Evolutionary conservation across 1,140 invertebrate genomes (phyloP).

Genomic region (Belonocnema kinseyi): DNA sequence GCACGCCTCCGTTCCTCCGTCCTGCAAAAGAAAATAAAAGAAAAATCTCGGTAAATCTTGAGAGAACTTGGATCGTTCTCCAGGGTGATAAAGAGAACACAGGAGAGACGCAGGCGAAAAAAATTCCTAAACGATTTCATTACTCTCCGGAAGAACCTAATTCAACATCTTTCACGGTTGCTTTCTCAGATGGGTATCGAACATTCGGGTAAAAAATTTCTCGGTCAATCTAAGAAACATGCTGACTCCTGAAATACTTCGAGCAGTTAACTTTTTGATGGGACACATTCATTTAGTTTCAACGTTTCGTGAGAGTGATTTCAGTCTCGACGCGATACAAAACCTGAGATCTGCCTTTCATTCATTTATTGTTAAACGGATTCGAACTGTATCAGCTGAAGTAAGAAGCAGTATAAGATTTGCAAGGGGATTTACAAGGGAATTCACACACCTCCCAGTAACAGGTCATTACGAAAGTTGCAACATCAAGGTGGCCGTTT

Average conservation of each 20-base stretch:
- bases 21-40: constrained; percentile 68
- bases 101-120: neutral
- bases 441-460: too few species aligned
- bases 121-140: constrained; percentile 31
- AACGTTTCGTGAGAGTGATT: neutral
- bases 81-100: neutral
- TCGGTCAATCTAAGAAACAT: constrained; percentile 16
- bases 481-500: too few species aligned
- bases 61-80: neutral
- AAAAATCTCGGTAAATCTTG: constrained; percentile 35
- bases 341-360: neutral
- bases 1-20: constrained; percentile 74
- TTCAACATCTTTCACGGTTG: constrained; percentile 22
- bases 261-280: constrained; percentile 10
- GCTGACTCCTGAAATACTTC: constrained; percentile 16
- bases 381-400: too few species aligned
- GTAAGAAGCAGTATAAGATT: too few species aligned
- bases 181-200: constrained; percentile 3
- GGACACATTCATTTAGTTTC: constrained; percentile 7
- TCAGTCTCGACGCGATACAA: neutral
- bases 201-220: constrained; percentile 24
- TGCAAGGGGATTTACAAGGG: too few species aligned
- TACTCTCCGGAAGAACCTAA: constrained; percentile 13
- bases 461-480: too few species aligned
- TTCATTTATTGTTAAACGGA: too few species aligned